A percentile compares a stretch with the other conserved stretches of the same genome.
Conservation (phyloP, 2,888 invertebrate species). For the Eupithecia abbreviata region DNA sequence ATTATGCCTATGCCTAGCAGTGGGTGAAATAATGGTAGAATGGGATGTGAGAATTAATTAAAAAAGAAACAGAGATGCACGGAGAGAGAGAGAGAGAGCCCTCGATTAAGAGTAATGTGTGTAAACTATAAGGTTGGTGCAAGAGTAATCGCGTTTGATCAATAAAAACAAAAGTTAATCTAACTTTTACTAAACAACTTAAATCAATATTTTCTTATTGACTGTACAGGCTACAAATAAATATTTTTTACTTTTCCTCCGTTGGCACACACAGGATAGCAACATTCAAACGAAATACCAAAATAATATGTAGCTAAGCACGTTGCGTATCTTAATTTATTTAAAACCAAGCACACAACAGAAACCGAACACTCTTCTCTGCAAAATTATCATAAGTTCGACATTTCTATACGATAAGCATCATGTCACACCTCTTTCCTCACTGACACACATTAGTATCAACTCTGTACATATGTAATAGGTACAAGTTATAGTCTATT, state of each 20-base stretch:
- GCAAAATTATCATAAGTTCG: conserved; percentile 33
- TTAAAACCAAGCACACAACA: conserved; percentile 28
- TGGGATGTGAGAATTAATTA: not conserved
- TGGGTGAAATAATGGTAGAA: not conserved
- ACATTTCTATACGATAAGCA: conserved; percentile 29
- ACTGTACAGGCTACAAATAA: not conserved
- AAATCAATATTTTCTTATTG: not conserved
- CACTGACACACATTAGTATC: conserved; percentile 38
- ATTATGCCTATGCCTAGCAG: not conserved
- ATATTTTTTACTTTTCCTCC: not conserved
- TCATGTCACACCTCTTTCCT: conserved; percentile 38
- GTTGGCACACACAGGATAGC: not conserved
- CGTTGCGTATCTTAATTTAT: conserved; percentile 19
- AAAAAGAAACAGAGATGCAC: not conserved
- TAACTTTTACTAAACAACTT: not conserved
- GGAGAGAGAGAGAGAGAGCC: not conserved
- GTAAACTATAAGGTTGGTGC: not conserved
- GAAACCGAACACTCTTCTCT: conserved; percentile 29
- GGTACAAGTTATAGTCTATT: conserved; percentile 74
- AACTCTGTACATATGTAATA: conserved; percentile 34
- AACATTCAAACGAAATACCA: not conserved
- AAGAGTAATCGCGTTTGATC: too few relatives aligned
- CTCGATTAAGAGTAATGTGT: not conserved
- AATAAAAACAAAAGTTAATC: not conserved
- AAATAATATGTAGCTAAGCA: not conserved